Evolutionary conservation across 2,797 vertebrate species (phyloP).

Genomic region (Macropodus opercularis): DNA sequence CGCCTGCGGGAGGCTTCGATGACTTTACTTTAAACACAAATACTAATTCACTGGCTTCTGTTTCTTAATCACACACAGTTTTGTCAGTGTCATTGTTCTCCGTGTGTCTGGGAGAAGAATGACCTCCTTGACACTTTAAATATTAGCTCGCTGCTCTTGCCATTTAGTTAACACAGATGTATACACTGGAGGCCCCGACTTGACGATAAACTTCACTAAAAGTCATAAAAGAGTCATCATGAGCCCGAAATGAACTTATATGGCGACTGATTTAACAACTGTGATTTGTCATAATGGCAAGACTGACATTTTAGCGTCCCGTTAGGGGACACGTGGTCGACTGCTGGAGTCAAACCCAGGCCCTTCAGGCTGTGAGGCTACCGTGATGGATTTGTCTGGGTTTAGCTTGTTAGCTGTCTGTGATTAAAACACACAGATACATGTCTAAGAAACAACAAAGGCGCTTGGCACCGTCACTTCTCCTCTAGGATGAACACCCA

Average conservation of each 20-base stretch:
- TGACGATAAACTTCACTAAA: constrained; percentile 51
- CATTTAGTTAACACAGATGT: constrained; percentile 40
- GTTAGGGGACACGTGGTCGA: constrained; percentile 59
- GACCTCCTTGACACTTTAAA: constrained; percentile 22
- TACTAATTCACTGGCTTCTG: not conserved
- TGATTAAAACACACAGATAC: constrained; percentile 49
- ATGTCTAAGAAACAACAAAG: constrained; percentile 34
- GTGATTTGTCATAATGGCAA: constrained; percentile 72
- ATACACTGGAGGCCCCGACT: constrained; percentile 45
- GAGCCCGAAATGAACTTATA: constrained; percentile 45
- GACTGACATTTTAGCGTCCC: constrained; percentile 74
- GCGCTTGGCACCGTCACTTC: constrained; percentile 13
- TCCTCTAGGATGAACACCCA: constrained; percentile 51
- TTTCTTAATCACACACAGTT: constrained; percentile 5
- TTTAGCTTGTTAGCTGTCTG: constrained; percentile 20
- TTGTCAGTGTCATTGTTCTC: no score
- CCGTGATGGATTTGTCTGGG: no score
- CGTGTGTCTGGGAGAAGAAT: constrained; percentile 25
- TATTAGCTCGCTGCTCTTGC: constrained; percentile 20
- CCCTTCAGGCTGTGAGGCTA: no score
- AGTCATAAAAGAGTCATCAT: constrained; percentile 44
- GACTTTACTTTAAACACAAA: constrained; percentile 36
- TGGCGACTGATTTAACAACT: constrained; percentile 66
- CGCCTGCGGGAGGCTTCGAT: constrained; percentile 60
- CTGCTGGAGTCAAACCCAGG: no score